These are phyloP conservation scores for Scotopteryx bipunctaria DNA, from an alignment of 2,888 invertebrate species.

Conservation along the genomic window DNA sequence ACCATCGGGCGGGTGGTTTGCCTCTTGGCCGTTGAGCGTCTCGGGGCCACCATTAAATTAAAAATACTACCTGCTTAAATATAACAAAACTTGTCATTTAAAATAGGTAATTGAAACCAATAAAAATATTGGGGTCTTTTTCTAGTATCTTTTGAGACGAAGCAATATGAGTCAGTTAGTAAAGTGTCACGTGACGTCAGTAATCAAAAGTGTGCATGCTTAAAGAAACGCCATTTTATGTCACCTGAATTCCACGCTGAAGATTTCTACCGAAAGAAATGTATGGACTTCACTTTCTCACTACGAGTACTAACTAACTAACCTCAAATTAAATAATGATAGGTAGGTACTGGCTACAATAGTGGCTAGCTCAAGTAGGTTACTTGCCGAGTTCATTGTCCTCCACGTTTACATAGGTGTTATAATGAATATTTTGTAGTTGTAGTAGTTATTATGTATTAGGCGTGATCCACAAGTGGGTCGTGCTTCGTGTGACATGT, in stretches of 20 bases:
- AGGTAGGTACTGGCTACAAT: not conserved
- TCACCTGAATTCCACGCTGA: slow-evolving; percentile 8
- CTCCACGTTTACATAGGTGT: slow-evolving; percentile 36
- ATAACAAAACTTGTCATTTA: too few relatives aligned
- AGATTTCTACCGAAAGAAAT: slow-evolving; percentile 12
- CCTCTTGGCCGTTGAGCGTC: too few relatives aligned
- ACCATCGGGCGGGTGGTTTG: too few relatives aligned
- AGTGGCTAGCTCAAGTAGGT: slow-evolving; percentile 10
- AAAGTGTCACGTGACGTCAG: too few relatives aligned
- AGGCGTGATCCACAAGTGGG: slow-evolving; percentile 31
- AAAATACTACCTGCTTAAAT: too few relatives aligned
- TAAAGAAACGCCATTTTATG: not conserved
- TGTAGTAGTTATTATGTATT: slow-evolving; percentile 32
- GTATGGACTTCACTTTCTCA: slow-evolving; percentile 21
- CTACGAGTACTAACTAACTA: too few relatives aligned
- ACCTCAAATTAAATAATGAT: too few relatives aligned
- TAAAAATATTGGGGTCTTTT: too few relatives aligned
- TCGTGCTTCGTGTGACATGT: slow-evolving; percentile 38
- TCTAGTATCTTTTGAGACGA: too few relatives aligned
- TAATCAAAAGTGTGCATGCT: slow-evolving; percentile 7
- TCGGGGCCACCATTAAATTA: too few relatives aligned
- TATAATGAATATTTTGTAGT: slow-evolving; percentile 15
- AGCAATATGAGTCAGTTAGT: too few relatives aligned
- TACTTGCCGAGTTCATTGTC: slow-evolving; percentile 19
- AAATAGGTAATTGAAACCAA: too few relatives aligned